phyloP scores from a whole-genome alignment of 2,113 vertebrate species.

The Capra hircus region DNA sequence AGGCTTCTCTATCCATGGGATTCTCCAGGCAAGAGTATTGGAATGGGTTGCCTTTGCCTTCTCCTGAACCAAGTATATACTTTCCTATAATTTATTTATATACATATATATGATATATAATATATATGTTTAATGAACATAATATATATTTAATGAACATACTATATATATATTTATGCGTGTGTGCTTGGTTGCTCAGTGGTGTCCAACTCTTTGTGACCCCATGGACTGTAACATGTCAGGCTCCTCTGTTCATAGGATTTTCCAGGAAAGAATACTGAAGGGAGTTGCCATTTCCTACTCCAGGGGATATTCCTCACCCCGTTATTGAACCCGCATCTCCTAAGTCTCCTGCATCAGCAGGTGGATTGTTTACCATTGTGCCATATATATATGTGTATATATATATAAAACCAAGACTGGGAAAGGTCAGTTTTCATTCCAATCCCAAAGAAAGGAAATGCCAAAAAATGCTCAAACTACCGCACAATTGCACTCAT shows the following conservation, averaged over 20 bases:
- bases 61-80: not conserved
- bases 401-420: too few species aligned
- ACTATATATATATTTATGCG: accelerated
- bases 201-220: not conserved
- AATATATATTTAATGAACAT: not conserved
- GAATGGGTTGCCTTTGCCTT: too few species aligned
- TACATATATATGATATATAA: not conserved
- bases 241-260: not conserved
- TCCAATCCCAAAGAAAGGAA: too few species aligned
- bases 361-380: too few species aligned
- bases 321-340: not conserved
- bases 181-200: not conserved
- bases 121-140: not conserved
- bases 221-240: not conserved
- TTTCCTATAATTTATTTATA: not conserved
- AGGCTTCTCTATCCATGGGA: too few species aligned
- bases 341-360: too few species aligned
- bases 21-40: too few species aligned
- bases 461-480: too few species aligned
- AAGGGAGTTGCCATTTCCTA: not conserved
- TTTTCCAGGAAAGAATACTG: not conserved
- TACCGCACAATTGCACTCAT: accelerated
- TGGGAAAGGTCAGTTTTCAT: too few species aligned
- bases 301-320: not conserved
- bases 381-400: not conserved